Percentiles rank a stretch among this genome's conserved stretches.
Evolutionary conservation across 2,888 invertebrate genomes (phyloP).

Genomic region (Lissonota sp.): DNA sequence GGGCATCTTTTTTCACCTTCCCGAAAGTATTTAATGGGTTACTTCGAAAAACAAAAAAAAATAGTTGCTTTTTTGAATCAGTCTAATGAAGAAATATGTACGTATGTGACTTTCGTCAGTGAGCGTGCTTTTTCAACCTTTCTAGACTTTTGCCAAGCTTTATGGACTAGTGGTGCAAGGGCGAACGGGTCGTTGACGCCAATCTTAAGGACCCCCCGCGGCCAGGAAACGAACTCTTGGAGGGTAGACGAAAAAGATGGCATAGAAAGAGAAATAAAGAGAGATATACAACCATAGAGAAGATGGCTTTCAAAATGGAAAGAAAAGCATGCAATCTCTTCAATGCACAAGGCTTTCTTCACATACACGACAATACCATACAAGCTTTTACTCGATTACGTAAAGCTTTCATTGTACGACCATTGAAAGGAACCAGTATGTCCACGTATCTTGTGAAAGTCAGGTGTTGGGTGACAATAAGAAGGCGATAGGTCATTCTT

Average conservation of each 20-base stretch:
- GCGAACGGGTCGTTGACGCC: slow-evolving; percentile 32
- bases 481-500: slow-evolving; percentile 2
- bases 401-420: slow-evolving; percentile 43
- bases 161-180: slow-evolving; percentile 9
- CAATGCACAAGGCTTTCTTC: slow-evolving; percentile 45
- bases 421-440: slow-evolving; percentile 34
- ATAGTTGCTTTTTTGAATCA: too few relatives aligned
- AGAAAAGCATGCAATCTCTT: slow-evolving; percentile 39
- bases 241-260: slow-evolving; percentile 19
- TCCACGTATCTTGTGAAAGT: slow-evolving; percentile 46
- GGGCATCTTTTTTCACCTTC: too few relatives aligned
- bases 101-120: too few relatives aligned
- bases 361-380: slow-evolving; percentile 15
- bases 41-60: too few relatives aligned
- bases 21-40: slow-evolving; percentile 13
- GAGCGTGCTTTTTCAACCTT: slow-evolving; percentile 36
- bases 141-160: slow-evolving; percentile 13
- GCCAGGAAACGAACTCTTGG: slow-evolving; percentile 50
- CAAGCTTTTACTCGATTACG: slow-evolving; percentile 59
- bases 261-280: background rate
- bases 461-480: slow-evolving; percentile 22
- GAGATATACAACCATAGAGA: slow-evolving; percentile 34
- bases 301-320: background rate
- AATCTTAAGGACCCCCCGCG: slow-evolving; percentile 61
- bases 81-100: background rate